These are phyloP conservation scores for Ramazzottius varieornatus DNA, from an alignment of 2,888 invertebrate genomes.

Conservation along the genomic window DNA sequence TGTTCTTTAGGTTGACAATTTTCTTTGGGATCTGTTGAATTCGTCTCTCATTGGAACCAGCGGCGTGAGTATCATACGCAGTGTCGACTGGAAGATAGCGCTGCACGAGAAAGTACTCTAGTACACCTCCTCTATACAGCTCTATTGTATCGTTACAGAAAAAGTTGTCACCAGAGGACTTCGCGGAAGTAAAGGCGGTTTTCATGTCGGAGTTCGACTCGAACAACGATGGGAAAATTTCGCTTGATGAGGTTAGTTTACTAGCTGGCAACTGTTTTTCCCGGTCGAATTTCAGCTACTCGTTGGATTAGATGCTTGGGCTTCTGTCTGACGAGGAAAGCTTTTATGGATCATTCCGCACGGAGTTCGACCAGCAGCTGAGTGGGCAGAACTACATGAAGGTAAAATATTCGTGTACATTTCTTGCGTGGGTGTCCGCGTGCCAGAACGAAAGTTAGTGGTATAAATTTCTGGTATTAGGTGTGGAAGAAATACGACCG, in stretches of 20 bases:
- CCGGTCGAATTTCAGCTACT: no score
- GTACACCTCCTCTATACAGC: no score
- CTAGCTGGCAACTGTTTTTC: no score
- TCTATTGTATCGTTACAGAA: not conserved
- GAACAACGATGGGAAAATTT: not conserved
- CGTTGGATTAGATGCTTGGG: not conserved
- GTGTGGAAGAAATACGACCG: not conserved
- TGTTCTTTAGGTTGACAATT: no score
- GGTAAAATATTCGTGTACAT: no score
- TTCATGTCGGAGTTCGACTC: not conserved
- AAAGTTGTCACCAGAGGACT: not conserved
- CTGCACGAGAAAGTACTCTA: no score
- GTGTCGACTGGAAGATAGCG: no score
- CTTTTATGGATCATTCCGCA: not conserved
- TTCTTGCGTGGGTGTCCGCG: no score
- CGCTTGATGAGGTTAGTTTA: not conserved
- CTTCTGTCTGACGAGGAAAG: not conserved
- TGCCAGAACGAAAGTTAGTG: no score
- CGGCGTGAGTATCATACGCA: no score
- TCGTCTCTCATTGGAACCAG: not conserved
- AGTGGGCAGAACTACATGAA: not conserved
- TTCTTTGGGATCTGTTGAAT: not conserved
- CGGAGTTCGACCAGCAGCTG: no score
- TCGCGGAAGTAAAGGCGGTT: not conserved
- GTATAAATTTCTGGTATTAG: no score